These are phyloP conservation scores for Amblyjoppa proteus DNA, from an alignment of 2,888 invertebrate species.

Conservation along the genomic window DNA sequence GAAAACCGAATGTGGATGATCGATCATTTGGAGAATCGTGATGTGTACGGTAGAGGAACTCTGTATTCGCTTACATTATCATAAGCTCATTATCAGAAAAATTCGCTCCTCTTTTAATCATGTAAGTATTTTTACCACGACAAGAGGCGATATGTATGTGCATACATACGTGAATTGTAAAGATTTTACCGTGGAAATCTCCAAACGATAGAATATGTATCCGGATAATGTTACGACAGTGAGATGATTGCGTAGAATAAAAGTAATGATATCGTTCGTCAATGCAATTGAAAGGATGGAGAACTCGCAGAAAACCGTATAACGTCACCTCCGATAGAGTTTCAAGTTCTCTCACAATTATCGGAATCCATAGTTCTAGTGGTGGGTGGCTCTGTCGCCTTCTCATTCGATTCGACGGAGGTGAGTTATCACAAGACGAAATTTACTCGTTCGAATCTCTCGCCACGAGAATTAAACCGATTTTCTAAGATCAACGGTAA, in stretches of 20 bases:
- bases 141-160: no score
- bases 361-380: constrained; percentile 17
- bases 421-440: constrained; percentile 22
- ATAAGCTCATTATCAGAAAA: no score
- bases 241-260: neutral
- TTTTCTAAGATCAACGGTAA: constrained; percentile 49
- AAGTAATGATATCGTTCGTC: neutral
- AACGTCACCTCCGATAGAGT: neutral
- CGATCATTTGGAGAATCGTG: no score
- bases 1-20: no score
- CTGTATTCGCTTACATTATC: no score
- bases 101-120: no score
- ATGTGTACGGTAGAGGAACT: no score
- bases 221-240: neutral
- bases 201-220: neutral
- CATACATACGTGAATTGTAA: no score
- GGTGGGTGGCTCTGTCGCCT: neutral
- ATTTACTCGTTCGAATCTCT: constrained; percentile 38
- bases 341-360: constrained; percentile 36
- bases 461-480: constrained; percentile 53
- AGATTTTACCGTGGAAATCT: neutral
- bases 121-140: no score
- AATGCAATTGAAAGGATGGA: neutral
- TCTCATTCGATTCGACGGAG: neutral
- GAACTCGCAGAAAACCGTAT: neutral